Evolutionary conservation across 2,888 invertebrate species (phyloP), one percentile per base, ranked within the genome.

Genomic region (Pandemis heparana): DNA sequence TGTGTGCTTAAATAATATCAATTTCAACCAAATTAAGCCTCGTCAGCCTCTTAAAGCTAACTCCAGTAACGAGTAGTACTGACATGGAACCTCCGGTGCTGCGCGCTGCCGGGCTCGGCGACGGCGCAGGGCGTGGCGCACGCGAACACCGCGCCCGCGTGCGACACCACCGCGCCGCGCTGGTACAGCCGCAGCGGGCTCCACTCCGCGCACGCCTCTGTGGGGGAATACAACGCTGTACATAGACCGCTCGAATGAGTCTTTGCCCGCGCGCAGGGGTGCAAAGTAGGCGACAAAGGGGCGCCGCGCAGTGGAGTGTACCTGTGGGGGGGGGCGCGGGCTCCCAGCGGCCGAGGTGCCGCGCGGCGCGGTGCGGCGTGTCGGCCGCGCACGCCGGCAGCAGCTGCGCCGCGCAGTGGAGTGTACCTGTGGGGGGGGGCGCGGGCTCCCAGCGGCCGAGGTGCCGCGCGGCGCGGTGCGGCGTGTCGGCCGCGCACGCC

Each of bases 11-110:
- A n/a, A n/a, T n/a, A n/a, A n/a, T n/a, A n/a, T n/a, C n/a, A n/a
- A n/a, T n/a, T n/a, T n/a, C n/a, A n/a, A n/a, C n/a, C n/a, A n/a
- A n/a, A n/a, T n/a, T n/a, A n/a, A n/a, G n/a, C n/a, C n/a, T n/a
- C n/a, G n/a, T n/a, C n/a, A n/a, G n/a, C n/a, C n/a, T n/a, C n/a
- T n/a, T n/a, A n/a, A n/a, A n/a, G n/a, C n/a, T 41, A 41, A 10
- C 41, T 41, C 41, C 41, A 7, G 8, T 39, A 0, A 41, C 2
- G 60, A 61, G n/a, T 70, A 1, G 66, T 77, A 96, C 97, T 96
- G 91, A 99, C 99, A 95, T 98, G 97, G 94, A 99, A 99, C 79
- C 98, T 92, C 53, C 95, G 94, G 88, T 99, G 98, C 78, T 96
- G 96, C 51, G 95, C 91, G 86, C 97, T 97, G 14, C 97, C 97